Conservation (phyloP, 2,888 invertebrate species). For the Drosophila putrida region DNA sequence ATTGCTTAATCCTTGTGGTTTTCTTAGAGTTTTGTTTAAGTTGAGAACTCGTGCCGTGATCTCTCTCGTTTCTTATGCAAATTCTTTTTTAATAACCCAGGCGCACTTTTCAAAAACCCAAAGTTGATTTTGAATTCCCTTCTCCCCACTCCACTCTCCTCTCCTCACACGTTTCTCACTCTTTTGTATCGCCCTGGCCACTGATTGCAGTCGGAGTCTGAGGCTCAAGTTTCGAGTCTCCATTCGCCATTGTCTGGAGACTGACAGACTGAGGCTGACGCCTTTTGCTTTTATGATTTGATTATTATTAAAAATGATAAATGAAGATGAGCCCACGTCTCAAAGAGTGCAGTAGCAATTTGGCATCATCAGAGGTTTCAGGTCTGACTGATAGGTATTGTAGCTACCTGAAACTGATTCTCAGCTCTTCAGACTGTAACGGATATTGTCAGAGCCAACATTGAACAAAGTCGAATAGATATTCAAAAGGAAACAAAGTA, state of each 20-base stretch:
- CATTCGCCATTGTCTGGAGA: constrained; percentile 35
- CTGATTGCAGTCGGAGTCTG: constrained; percentile 52
- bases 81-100: constrained; percentile 82
- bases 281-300: constrained; percentile 77
- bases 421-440: constrained; percentile 18
- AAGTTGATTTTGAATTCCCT: constrained; percentile 9
- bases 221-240: constrained; percentile 4
- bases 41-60: constrained; percentile 61
- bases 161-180: constrained; percentile 38
- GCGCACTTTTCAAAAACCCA: constrained; percentile 17
- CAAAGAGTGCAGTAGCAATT: constrained; percentile 71
- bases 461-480: not conserved
- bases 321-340: constrained; percentile 71
- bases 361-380: constrained; percentile 54
- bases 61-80: constrained; percentile 74
- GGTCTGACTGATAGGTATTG: constrained; percentile 49
- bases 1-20: constrained; percentile 79
- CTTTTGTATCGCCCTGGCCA: constrained; percentile 33
- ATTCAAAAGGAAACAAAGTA: not conserved
- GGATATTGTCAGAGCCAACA: constrained; percentile 25
- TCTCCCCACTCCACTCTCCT: constrained; percentile 9
- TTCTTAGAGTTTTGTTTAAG: constrained; percentile 14
- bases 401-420: constrained; percentile 60
- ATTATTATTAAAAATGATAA: constrained; percentile 82
- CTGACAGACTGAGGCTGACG: constrained; percentile 50